A percentile compares a stretch with the other conserved stretches of the same genome.
Evolutionary conservation across 2,888 invertebrate genomes (phyloP).

Genomic region (Cataglyphis rosenhaueri): DNA sequence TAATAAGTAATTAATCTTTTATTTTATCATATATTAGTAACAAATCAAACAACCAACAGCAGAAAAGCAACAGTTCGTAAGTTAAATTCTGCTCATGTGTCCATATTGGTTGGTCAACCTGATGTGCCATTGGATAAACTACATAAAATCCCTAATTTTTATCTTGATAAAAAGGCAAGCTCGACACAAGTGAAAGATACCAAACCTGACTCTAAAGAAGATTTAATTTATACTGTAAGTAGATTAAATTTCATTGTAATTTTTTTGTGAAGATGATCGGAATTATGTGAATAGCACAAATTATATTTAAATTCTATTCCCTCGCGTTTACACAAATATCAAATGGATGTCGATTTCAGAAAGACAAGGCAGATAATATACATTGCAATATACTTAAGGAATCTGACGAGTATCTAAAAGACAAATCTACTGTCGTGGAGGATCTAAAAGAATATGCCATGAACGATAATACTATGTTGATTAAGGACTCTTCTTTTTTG

Average conservation of each 20-base stretch:
- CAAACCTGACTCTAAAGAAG: neutral
- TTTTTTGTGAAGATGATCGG: neutral
- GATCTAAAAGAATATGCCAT: constrained; percentile 1
- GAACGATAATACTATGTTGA: neutral
- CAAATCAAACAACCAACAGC: constrained; percentile 88
- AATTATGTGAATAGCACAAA: neutral
- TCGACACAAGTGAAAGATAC: neutral
- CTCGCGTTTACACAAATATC: neutral
- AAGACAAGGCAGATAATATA: neutral
- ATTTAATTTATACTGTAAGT: neutral
- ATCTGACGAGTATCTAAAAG: neutral
- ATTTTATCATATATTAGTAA: constrained; percentile 86
- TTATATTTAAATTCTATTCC: neutral
- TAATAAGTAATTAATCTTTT: constrained; percentile 23
- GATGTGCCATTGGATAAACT: constrained; percentile 87
- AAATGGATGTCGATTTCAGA: constrained; percentile 22
- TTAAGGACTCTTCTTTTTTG: neutral
- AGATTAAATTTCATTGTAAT: constrained; percentile 2
- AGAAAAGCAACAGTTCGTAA: constrained; percentile 90
- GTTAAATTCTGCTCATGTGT: constrained; percentile 89
- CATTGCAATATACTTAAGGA: neutral
- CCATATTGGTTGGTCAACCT: constrained; percentile 88
- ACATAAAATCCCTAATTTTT: constrained; percentile 76
- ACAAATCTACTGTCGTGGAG: neutral
- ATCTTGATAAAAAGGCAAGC: neutral